phyloP scores from a whole-genome alignment of 1,140 invertebrate species.

The Lethrus apterus region DNA sequence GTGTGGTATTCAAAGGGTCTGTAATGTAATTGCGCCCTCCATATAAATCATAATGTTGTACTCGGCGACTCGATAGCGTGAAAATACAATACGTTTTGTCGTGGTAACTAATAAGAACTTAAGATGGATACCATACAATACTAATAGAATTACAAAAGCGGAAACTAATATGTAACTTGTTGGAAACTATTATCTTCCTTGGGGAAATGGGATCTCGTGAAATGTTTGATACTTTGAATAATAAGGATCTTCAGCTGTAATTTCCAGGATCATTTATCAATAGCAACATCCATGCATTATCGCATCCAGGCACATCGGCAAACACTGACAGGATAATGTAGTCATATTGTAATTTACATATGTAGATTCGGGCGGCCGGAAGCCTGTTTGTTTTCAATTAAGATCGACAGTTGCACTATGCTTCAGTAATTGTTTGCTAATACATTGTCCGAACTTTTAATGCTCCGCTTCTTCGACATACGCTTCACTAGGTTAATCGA shows the following conservation, averaged over 20 bases:
- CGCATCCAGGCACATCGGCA: slow-evolving; percentile 13
- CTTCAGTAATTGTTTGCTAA: slow-evolving; percentile 8
- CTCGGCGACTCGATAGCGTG: no score
- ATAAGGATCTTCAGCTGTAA: slow-evolving; percentile 13
- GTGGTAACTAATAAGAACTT: no score
- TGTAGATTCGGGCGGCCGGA: slow-evolving; percentile 17
- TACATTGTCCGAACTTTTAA: not conserved
- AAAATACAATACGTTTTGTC: no score
- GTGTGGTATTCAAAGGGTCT: no score
- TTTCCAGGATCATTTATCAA: slow-evolving; percentile 18
- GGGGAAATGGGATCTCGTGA: slow-evolving; percentile 3
- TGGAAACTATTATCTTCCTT: not conserved
- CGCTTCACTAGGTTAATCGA: no score
- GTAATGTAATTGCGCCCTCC: no score
- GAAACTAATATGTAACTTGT: not conserved
- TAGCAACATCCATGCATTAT: slow-evolving; percentile 20
- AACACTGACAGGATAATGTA: slow-evolving; percentile 19
- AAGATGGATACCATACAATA: no score
- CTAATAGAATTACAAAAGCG: no score
- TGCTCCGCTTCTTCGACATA: no score
- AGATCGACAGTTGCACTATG: slow-evolving; percentile 10
- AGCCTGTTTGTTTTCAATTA: slow-evolving; percentile 20
- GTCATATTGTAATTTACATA: slow-evolving; percentile 20
- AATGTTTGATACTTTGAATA: slow-evolving; percentile 9
- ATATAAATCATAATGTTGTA: no score